These are phyloP conservation scores for Rhinatrema bivittatum DNA, from an alignment of 2,797 vertebrate genomes.

Conservation along the genomic window DNA sequence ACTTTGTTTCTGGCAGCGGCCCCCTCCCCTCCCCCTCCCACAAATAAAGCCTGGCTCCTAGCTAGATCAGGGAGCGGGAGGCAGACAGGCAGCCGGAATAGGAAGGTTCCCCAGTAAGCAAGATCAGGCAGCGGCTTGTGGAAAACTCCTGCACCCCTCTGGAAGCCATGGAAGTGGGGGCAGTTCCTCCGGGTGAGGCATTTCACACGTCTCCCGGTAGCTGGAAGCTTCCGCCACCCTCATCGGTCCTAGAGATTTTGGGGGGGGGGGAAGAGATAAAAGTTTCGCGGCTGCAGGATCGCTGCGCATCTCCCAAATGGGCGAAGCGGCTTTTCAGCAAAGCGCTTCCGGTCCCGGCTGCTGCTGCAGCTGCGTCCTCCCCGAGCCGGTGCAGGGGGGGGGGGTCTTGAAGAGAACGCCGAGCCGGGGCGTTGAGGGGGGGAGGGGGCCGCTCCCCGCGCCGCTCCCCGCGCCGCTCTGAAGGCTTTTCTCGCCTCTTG, in stretches of 20 bases:
- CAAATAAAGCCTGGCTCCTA: slow-evolving; percentile 7
- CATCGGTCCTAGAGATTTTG: neutral
- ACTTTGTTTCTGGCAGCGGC: neutral
- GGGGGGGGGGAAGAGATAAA: neutral
- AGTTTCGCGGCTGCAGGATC: neutral
- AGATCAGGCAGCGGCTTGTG: no score
- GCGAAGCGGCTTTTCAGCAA: no score
- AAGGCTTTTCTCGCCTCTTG: slow-evolving; percentile 35
- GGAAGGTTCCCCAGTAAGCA: neutral
- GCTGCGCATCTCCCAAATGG: neutral
- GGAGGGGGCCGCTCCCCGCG: no score
- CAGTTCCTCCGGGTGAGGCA: slow-evolving; percentile 10
- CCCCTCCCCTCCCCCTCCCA: neutral
- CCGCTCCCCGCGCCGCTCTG: no score
- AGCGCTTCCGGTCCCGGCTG: no score
- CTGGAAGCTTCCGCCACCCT: no score
- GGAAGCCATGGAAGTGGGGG: slow-evolving; percentile 4
- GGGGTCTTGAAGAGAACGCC: no score
- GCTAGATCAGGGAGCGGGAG: slow-evolving; percentile 5
- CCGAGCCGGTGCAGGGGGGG: slow-evolving; percentile 13
- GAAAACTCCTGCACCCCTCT: no score
- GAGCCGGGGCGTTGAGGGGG: slow-evolving; percentile 9
- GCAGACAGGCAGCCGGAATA: neutral
- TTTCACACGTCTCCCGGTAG: no score
- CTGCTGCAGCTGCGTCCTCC: slow-evolving; percentile 10